phyloP scores from a whole-genome alignment of 2,113 vertebrate species.

The Campylomormyrus numenius region DNA sequence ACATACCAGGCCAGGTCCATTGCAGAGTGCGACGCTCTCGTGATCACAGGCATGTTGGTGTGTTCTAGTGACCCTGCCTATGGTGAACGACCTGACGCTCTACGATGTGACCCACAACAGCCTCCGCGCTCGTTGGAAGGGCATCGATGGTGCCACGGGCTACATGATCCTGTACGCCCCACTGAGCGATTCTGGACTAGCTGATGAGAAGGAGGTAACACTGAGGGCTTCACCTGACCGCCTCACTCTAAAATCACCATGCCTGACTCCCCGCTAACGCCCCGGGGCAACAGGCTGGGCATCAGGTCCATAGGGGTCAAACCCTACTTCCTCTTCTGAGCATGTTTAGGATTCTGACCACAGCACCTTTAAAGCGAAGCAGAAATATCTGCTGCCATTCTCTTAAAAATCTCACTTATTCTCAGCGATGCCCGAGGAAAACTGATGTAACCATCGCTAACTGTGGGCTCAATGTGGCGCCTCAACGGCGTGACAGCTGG shows the following conservation, averaged over 20 bases:
- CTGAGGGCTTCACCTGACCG: not conserved
- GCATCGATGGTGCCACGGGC: constrained; percentile 71
- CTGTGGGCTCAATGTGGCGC: not conserved
- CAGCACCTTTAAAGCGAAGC: not conserved
- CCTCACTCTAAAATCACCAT: not conserved
- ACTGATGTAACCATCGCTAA: not conserved
- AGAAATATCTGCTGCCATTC: not conserved
- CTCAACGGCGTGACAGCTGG: not conserved
- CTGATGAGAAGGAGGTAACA: constrained; percentile 89
- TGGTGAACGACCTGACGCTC: constrained; percentile 71
- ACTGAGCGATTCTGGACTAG: constrained; percentile 70
- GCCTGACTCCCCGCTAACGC: not conserved
- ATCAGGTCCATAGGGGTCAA: not conserved
- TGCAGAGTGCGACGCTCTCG: not conserved
- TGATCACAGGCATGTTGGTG: not conserved
- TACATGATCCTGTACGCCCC: constrained; percentile 95
- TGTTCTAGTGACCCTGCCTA: constrained; percentile 77
- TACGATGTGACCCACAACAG: constrained; percentile 79
- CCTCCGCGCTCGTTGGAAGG: constrained; percentile 73
- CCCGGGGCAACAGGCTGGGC: not conserved
- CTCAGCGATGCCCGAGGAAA: not conserved
- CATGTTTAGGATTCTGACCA: not conserved
- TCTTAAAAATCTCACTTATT: not conserved
- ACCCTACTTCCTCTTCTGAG: not conserved
- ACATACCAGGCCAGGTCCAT: not conserved